A percentile compares a stretch with the other conserved stretches of the same genome.
phyloP scores from a whole-genome alignment of 1,140 invertebrate species.

The Rhyacophila brunnea region DNA sequence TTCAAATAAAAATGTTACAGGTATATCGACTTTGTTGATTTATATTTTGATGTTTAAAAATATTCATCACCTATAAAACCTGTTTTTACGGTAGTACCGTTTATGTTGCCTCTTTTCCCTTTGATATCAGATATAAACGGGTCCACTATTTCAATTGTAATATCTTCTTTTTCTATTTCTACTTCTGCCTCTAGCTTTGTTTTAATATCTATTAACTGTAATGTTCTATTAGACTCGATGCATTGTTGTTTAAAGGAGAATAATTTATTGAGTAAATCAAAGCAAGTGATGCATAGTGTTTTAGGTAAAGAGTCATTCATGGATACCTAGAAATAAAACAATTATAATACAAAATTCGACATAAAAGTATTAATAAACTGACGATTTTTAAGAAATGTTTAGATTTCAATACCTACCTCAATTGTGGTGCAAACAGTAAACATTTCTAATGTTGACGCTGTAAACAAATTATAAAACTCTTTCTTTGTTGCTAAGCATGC shows the following conservation, averaged over 20 bases:
- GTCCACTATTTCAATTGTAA: conserved; percentile 19
- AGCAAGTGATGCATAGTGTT: conserved; percentile 43
- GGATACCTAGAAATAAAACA: conserved; percentile 12
- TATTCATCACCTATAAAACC: no score
- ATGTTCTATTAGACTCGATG: conserved; percentile 43
- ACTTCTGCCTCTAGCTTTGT: not conserved
- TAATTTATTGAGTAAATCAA: conserved; percentile 40
- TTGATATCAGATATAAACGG: no score
- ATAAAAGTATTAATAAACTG: no score
- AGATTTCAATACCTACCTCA: conserved; percentile 40
- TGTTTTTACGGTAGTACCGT: no score
- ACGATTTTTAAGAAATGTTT: no score
- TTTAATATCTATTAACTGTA: conserved; percentile 29
- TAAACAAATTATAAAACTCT: conserved; percentile 47
- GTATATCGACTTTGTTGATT: no score
- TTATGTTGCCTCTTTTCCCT: no score
- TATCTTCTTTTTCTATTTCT: conserved; percentile 11
- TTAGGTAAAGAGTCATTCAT: conserved; percentile 38
- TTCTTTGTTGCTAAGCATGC: conserved; percentile 46
- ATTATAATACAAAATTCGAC: no score
- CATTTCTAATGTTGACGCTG: conserved; percentile 43
- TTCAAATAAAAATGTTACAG: no score
- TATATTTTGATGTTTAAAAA: no score
- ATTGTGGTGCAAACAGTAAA: conserved; percentile 51
- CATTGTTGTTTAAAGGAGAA: conserved; percentile 47